Conservation (phyloP, 2,888 invertebrate species). For the Malacosoma neustria region DNA sequence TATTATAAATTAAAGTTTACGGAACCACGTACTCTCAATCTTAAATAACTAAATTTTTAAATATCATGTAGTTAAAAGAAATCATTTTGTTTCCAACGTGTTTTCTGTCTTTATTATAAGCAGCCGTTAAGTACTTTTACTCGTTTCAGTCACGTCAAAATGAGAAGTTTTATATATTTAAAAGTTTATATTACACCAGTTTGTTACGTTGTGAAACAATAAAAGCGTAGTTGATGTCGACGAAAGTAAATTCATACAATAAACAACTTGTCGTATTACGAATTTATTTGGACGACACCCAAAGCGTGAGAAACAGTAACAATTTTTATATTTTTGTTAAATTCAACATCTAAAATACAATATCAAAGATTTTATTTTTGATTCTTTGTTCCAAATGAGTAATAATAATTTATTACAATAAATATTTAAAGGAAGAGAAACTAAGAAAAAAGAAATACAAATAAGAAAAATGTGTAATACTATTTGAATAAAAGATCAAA, state of each 20-base stretch:
- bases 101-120: constrained; percentile 16
- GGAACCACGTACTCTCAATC: no score
- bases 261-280: background rate
- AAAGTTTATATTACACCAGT: constrained; percentile 8
- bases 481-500: no score
- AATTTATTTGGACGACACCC: background rate
- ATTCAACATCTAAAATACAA: no score
- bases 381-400: no score
- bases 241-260: background rate
- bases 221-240: background rate
- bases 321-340: no score
- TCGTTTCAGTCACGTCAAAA: constrained; percentile 9
- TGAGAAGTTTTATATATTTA: constrained; percentile 12
- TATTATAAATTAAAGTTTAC: no score
- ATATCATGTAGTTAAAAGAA: background rate
- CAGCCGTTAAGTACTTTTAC: constrained; percentile 12
- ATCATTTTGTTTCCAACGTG: constrained; percentile 13
- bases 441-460: no score
- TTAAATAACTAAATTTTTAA: no score
- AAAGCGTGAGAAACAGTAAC: background rate
- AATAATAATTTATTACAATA: no score
- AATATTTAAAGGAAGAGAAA: no score
- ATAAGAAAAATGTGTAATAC: no score
- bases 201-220: background rate
- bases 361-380: no score